Percentiles rank a stretch among this genome's conserved stretches.
Conservation (phyloP, 1,140 invertebrate species). For the Drosophila oshimai region DNA sequence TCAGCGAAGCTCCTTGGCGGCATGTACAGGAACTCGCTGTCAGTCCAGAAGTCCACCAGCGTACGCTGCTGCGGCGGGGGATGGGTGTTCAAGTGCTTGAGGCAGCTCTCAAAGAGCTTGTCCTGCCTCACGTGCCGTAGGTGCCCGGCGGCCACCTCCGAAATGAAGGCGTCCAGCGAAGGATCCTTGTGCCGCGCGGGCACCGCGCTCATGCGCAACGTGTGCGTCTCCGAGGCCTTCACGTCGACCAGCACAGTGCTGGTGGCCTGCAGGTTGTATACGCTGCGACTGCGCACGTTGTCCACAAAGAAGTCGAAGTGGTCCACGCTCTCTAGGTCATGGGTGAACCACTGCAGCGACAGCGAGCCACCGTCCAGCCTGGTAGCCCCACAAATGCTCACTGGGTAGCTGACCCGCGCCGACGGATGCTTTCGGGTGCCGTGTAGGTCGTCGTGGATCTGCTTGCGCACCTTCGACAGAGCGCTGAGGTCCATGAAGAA, state of each 20-base stretch:
- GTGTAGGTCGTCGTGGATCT: conserved; percentile 10
- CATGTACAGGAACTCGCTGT: conserved; percentile 57
- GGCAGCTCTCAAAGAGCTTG: conserved; percentile 32
- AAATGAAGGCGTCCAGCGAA: conserved; percentile 31
- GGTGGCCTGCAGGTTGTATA: conserved; percentile 26
- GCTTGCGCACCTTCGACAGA: conserved; percentile 19
- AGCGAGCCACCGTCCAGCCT: conserved; percentile 30
- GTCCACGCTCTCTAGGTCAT: conserved; percentile 37
- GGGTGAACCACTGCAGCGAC: conserved; percentile 43
- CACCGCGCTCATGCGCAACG: conserved; percentile 29
- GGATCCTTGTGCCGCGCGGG: conserved; percentile 3
- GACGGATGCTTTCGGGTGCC: conserved; percentile 12
- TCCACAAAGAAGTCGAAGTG: conserved; percentile 60
- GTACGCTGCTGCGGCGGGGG: conserved; percentile 3
- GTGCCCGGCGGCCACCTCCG: conserved; percentile 32
- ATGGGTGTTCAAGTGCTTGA: not conserved
- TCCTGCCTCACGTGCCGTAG: conserved; percentile 23
- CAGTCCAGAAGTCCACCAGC: conserved; percentile 56
- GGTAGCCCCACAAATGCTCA: conserved; percentile 28
- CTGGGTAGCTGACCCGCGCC: conserved; percentile 25
- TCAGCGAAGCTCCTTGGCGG: conserved; percentile 10
- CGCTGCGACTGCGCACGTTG: not conserved
- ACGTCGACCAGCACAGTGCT: conserved; percentile 49
- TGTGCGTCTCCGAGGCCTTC: conserved; percentile 24
- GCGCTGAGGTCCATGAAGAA: conserved; percentile 60